Evolutionary conservation across 2,113 vertebrate species (phyloP).

Genomic region (Gnathonemus longibarbis): DNA sequence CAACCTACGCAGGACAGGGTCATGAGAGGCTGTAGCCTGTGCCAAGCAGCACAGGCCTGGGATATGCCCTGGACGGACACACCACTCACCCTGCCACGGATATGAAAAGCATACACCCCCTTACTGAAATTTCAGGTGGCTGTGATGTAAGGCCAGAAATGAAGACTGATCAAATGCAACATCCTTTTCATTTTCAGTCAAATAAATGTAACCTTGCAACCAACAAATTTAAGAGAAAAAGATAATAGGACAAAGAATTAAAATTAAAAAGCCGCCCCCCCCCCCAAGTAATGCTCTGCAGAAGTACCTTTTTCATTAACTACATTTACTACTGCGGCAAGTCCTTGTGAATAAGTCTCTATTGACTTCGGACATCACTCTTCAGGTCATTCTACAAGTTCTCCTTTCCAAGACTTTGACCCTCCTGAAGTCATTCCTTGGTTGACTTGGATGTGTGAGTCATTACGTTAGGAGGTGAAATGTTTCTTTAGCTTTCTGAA

Average conservation of each 20-base stretch:
- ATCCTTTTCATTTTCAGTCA: not conserved
- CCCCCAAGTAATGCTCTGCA: no score
- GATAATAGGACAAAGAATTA: not conserved
- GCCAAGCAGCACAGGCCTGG: not conserved
- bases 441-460: no score
- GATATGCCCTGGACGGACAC: not conserved
- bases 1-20: not conserved
- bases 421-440: no score
- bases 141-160: not conserved
- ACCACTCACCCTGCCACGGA: no score
- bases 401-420: no score
- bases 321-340: no score
- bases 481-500: no score
- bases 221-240: not conserved
- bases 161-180: not conserved
- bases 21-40: not conserved
- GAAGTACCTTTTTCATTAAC: no score
- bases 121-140: not conserved
- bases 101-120: not conserved
- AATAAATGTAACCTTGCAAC: not conserved
- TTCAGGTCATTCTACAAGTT: no score
- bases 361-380: no score
- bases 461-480: no score
- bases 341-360: no score
- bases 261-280: not conserved